Evolutionary conservation across 2,113 vertebrate genomes (phyloP).

Genomic region (Nannospalax galili): DNA sequence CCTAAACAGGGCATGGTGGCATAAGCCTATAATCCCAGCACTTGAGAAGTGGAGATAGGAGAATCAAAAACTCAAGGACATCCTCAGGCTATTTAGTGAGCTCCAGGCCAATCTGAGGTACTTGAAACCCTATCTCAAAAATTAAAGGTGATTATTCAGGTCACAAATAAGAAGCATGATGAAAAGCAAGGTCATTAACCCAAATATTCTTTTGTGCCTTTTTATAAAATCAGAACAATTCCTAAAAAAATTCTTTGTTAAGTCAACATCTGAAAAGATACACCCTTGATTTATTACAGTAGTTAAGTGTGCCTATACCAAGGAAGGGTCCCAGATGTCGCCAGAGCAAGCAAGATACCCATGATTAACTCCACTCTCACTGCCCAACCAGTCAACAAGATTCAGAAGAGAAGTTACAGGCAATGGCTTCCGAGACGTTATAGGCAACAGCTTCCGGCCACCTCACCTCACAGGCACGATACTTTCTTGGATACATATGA

Average conservation of each 20-base stretch:
- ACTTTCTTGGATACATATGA: background rate
- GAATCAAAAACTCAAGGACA: background rate
- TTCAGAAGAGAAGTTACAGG: rapidly evolving
- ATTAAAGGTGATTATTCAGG: background rate
- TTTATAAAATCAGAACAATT: conserved; percentile 34
- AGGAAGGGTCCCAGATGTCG: background rate
- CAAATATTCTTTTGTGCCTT: background rate
- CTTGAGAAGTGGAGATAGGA: background rate
- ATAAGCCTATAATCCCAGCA: background rate
- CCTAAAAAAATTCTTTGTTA: background rate
- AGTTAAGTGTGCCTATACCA: background rate
- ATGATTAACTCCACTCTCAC: background rate
- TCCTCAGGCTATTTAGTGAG: background rate
- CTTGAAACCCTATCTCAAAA: background rate
- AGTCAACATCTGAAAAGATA: background rate
- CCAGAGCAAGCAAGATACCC: background rate
- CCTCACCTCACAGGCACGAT: background rate
- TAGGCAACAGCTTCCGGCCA: background rate
- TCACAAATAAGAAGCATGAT: background rate
- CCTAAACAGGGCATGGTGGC: background rate
- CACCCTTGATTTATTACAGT: background rate
- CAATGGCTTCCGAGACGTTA: background rate
- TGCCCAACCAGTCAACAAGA: background rate
- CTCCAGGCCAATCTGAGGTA: background rate
- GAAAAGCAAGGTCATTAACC: background rate